These are phyloP conservation scores for Rhopalosiphum padi DNA, from an alignment of 1,140 invertebrate species.

Conservation along the genomic window DNA sequence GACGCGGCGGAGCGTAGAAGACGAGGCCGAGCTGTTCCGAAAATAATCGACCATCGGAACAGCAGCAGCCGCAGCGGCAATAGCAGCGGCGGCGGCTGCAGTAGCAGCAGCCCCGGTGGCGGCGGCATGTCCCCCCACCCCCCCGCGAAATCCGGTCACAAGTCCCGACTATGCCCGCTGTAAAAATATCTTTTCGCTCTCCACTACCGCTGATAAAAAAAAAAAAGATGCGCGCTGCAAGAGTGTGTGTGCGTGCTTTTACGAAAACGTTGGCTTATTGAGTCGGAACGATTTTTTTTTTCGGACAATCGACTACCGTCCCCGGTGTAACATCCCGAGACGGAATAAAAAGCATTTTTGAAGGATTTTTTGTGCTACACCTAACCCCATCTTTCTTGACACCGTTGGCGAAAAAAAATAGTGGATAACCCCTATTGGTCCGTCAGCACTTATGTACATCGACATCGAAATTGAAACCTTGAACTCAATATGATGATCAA, in stretches of 20 bases:
- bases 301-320: background rate
- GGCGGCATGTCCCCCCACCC: background rate
- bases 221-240: background rate
- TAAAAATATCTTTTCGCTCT: conserved; percentile 55
- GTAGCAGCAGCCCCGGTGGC: background rate
- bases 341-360: background rate
- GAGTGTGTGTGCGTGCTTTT: background rate
- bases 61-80: background rate
- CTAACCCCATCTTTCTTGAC: background rate
- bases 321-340: background rate
- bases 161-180: conserved; percentile 22
- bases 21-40: conserved; percentile 52
- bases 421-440: background rate
- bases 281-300: background rate
- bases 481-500: background rate
- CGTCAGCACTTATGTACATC: background rate
- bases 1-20: conserved; percentile 12
- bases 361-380: background rate
- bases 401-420: background rate
- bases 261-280: background rate
- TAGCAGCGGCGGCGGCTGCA: background rate
- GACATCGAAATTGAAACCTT: background rate
- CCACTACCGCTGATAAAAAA: background rate
- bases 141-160: background rate
- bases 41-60: conserved; percentile 55